These are phyloP conservation scores for Planiliza haematocheilus DNA, from an alignment of 2,113 vertebrate species.

Conservation along the genomic window DNA sequence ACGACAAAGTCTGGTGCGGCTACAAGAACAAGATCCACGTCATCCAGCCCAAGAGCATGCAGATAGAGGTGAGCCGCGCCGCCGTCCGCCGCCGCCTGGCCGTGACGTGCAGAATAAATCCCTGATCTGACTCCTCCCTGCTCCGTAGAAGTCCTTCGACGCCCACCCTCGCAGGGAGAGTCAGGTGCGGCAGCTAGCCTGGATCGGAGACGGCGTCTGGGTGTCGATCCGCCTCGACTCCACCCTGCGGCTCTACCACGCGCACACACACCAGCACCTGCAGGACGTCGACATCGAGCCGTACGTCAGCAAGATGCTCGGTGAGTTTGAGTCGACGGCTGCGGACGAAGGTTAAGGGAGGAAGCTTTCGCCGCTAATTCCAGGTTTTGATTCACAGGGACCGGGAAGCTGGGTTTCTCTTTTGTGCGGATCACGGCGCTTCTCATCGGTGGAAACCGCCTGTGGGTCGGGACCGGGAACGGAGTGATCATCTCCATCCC, in stretches of 20 bases:
- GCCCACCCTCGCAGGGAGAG: slow-evolving; percentile 97
- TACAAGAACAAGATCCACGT: slow-evolving; percentile 99
- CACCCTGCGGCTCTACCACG: slow-evolving; percentile 94
- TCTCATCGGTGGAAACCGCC: slow-evolving; percentile 95
- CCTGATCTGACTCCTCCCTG: background rate
- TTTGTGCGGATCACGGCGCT: slow-evolving; percentile 98
- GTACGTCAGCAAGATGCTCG: slow-evolving; percentile 99
- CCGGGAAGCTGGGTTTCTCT: slow-evolving; percentile 97
- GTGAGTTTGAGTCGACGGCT: slow-evolving; percentile 75
- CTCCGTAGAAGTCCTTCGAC: slow-evolving; percentile 92
- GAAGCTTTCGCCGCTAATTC: too few relatives aligned
- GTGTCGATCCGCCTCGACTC: slow-evolving; percentile 98
- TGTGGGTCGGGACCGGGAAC: slow-evolving; percentile 98
- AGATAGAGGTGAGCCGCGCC: slow-evolving; percentile 91
- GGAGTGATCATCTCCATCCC: slow-evolving; percentile 99
- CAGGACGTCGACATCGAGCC: slow-evolving; percentile 99
- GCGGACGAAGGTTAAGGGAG: too few relatives aligned
- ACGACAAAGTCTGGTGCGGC: slow-evolving; percentile 97
- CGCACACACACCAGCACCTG: slow-evolving; percentile 96
- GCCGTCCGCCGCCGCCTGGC: too few relatives aligned
- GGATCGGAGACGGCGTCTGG: slow-evolving; percentile 98
- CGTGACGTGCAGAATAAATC: too few relatives aligned
- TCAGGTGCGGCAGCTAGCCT: slow-evolving; percentile 96
- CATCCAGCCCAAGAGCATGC: slow-evolving; percentile 99
- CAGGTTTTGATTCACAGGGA: slow-evolving; percentile 83